A percentile compares a stretch with the other conserved stretches of the same genome.
Conservation (phyloP, 1,140 invertebrate species). For the Drosophila grimshawi region DNA sequence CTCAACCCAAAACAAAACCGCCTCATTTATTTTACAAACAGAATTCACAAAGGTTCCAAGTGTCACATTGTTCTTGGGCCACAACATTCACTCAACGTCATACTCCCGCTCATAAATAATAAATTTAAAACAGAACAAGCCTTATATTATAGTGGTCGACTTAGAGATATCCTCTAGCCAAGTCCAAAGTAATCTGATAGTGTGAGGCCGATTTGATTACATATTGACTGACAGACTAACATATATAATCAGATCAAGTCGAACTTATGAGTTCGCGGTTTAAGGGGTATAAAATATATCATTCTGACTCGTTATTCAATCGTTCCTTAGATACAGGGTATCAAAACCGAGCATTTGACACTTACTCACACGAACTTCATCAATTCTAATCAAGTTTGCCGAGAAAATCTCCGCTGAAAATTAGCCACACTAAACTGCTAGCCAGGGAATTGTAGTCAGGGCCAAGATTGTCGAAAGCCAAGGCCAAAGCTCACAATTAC, state of each 20-base stretch:
- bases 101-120: constrained; percentile 58
- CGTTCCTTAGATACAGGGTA: not conserved
- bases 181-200: too few relatives aligned
- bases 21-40: constrained; percentile 33
- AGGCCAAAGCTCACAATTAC: constrained; percentile 55
- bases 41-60: constrained; percentile 17
- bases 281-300: not conserved
- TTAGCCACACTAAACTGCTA: constrained; percentile 68
- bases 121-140: constrained; percentile 34
- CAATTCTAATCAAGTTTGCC: constrained; percentile 76
- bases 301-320: not conserved
- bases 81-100: constrained; percentile 21
- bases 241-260: too few relatives aligned
- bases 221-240: too few relatives aligned
- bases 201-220: too few relatives aligned
- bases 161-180: not conserved
- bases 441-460: constrained; percentile 32
- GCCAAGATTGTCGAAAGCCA: constrained; percentile 22
- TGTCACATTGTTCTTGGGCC: constrained; percentile 38
- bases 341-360: constrained; percentile 40
- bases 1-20: constrained; percentile 3
- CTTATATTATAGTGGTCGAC: not conserved
- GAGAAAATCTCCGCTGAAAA: constrained; percentile 73
- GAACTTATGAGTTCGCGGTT: not conserved
- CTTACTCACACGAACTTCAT: constrained; percentile 65